Base-by-base conservation (phyloP, 2,113 vertebrate genomes). In the Lichenostomus cassidix region DNA sequence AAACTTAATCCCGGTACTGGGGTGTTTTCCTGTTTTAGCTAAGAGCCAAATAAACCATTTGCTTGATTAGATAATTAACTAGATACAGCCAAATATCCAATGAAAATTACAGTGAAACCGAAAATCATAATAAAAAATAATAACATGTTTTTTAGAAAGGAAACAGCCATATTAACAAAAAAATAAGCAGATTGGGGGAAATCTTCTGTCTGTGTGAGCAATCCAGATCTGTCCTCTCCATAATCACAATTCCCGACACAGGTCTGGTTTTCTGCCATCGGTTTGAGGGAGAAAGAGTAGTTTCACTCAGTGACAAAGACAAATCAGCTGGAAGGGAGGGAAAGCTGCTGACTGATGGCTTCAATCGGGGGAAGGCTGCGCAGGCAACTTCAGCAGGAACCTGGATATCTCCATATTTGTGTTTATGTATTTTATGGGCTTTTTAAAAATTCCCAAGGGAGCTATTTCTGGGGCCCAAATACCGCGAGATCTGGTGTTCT, bases 1-100 rank as follows among this genome's bases (percentile, higher is more conserved):
- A 97, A 98, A 98, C 97, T 98, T 98, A 98, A 98, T 98, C 97
- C 97, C 35, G 5, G 97, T 96, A 96, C 94, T 52, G 79, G 95
- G 92, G 94, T 92, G 96, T 97, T 97, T 97, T 97, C 96, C 92
- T 95, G 47, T 96, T 96, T 41, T 41, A 97, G 92, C 94, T 89
- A 96, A 97, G 77, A 97, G 95, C 89, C 92, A 94, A 95, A 98
- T 94, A 97, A 94, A 96, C 83, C 94, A 96, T 97, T 98, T 98
- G 92, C 97, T 95, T 96, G 95, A 97, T 93, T 93, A 92, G 82
- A 59, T 86, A 95, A 95, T 97, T 94, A 95, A 92, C 92, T 52
- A 95, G 76, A 87, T 93, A 97, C 80, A 93, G 96, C 92, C 95
- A 97, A 97, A 96, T 85, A 95, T 33, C 88, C 59, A 88, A 75